Conservation (phyloP, 2,113 vertebrate genomes). For the Zeus faber region DNA sequence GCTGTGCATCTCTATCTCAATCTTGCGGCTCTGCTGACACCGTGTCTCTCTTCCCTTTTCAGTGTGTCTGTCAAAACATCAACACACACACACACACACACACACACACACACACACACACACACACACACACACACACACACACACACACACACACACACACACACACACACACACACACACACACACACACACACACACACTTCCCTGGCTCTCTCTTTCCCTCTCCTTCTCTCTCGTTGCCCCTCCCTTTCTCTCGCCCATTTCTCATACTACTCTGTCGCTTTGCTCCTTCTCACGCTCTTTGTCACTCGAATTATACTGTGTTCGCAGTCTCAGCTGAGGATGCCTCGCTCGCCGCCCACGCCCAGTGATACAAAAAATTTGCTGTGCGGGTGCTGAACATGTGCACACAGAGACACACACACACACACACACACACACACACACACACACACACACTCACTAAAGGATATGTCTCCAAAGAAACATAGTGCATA, state of each 20-base stretch:
- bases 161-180: no score
- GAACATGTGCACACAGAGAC: background rate
- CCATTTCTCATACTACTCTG: constrained; percentile 14
- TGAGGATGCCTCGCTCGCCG: constrained; percentile 15
- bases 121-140: no score
- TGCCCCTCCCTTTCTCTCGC: constrained; percentile 5
- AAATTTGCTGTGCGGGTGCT: constrained; percentile 20
- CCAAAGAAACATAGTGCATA: constrained; percentile 1
- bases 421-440: constrained; percentile 1
- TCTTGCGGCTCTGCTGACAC: no score
- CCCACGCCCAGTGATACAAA: constrained; percentile 31
- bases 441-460: constrained; percentile 2
- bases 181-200: no score
- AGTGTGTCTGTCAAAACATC: constrained; percentile 16
- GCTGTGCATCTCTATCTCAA: no score
- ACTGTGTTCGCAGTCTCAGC: constrained; percentile 39
- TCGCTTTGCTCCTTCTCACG: constrained; percentile 6
- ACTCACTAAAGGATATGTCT: constrained; percentile 11
- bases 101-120: no score
- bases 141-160: no score
- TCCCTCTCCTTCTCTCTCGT: constrained; percentile 7
- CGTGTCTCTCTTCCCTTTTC: constrained; percentile 12
- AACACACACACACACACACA: no score
- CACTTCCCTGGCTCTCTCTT: no score
- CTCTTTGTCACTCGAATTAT: constrained; percentile 31